Evolutionary conservation across 2,797 vertebrate genomes (phyloP), one percentile per base, ranked within the genome.

Genomic region (Leptodactylus fallax): DNA sequence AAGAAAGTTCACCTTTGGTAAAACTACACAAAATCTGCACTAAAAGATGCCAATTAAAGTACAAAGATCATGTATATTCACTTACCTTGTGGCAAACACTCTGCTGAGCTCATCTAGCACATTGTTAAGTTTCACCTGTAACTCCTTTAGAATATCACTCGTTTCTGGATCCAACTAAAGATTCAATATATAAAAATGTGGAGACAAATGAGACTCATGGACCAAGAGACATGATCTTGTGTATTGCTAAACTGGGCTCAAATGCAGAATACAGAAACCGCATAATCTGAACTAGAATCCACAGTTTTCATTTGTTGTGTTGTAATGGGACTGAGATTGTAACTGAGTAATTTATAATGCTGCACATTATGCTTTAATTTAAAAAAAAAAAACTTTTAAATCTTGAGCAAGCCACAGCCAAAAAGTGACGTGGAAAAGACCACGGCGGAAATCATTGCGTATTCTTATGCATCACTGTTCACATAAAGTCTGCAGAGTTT

Each of bases 91-190:
- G 47, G 98, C 96, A 87, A 99, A 99, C 74, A 99, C 94, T 25
- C 97, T 94, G 93, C 98, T 99, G 91, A 99, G 96, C 77, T 99
- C 98, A 77, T 99, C 98, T 94, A 99, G 94, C 89, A 99, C 98
- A 0, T 97, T 99, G 94, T 99, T 99, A 85, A 99, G 97, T 87
- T 99, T 99, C 90, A 99, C 95, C 91, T 99, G 98, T 53, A 99
- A 95, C 77, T 98, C 98, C 91, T 99, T 99, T 88, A 99, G 95
- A 90, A 97, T 97, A 90, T 99, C 97, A 9, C 98, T 99, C 90
- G 98, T 98, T 92, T 99, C 98, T 12, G 97, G 95, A 74, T 98
- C 98, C 92, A 99, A 93, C 98, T 99, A 91, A 61, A 21, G 45
- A 60, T 21, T 56, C 7, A 10, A 12, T 45, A 67, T 27, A 3